Base-by-base conservation (phyloP, 2,888 invertebrate genomes). In the Trichogramma dendrolimi region DNA sequence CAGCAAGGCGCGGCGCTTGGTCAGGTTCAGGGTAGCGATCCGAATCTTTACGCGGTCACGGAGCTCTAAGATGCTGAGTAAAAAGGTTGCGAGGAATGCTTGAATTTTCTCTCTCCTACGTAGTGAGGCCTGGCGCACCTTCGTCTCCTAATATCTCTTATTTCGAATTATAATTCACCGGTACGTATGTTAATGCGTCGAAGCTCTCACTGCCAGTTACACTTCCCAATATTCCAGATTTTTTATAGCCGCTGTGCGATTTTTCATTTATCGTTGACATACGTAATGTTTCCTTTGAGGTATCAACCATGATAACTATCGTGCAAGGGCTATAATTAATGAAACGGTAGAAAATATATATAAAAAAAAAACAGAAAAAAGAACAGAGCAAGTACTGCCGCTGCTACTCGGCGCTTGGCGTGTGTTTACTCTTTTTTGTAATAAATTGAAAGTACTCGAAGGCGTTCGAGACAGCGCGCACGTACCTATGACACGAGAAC, bases 1-100 rank as follows among this genome's bases (percentile, higher is more conserved):
- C 64, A 65, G 54, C 65, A 63, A 4, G 75, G 77, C 41, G 72
- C 78, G 5, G 78, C 78, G 48, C 68, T 79, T 14, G 75, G 77
- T 60, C 79, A 79, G 68, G 79, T 79, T 39, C 79, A 79, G 62
- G 78, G 79, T 47, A 79, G 79, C 67, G 79, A 79, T 71, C 79
- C 79, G 5, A 79, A 87, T 76, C 76, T 91, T 68, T 91, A 90
- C 75, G 90, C 90, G 55, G 89, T 91, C 68, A 88, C 91, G 60
- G 88, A 85, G 75, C 82, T 87, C 81, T 87, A 85, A 81, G 61
- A 38, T 51, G 44, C 50, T 8, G 46, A 46, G 2, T 10, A 10
- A 2, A 8, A n/a, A 8, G 46, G 8, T n/a, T n/a, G 46, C 8
- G 8, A 46, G 46, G 2, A 8, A n/a, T 10, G 46, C 10, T 10